A percentile compares a stretch with the other conserved stretches of the same genome.
These are phyloP conservation scores for Hydropsyche tenuis DNA, from an alignment of 1,140 invertebrate genomes.

Conservation along the genomic window DNA sequence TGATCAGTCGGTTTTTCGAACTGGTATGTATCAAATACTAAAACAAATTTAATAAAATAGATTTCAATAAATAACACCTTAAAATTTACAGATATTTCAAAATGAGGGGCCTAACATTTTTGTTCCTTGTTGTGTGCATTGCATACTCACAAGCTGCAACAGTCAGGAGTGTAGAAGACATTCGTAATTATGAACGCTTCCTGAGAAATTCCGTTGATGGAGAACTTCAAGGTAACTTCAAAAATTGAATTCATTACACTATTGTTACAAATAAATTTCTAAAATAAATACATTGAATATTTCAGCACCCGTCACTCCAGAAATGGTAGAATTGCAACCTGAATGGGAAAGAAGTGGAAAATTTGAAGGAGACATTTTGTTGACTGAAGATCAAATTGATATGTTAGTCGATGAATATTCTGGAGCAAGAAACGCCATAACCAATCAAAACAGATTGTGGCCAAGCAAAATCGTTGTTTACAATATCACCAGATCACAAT, in stretches of 20 bases:
- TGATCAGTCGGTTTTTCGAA: background rate
- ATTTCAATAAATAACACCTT: slow-evolving; percentile 36
- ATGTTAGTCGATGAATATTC: slow-evolving; percentile 57
- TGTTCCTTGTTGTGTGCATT: slow-evolving; percentile 9
- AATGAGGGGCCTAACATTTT: background rate
- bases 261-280: background rate
- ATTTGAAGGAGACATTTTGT: slow-evolving; percentile 62
- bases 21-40: background rate
- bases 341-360: slow-evolving; percentile 63
- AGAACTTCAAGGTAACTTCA: slow-evolving; percentile 1
- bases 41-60: background rate
- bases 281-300: background rate
- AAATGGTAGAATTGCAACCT: slow-evolving; percentile 48
- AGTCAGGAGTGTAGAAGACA: background rate
- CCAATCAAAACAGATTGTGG: slow-evolving; percentile 67
- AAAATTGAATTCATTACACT: background rate
- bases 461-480: slow-evolving; percentile 69
- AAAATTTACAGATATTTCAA: background rate
- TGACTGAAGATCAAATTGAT: slow-evolving; percentile 58
- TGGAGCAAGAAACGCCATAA: slow-evolving; percentile 65
- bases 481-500: slow-evolving; percentile 56
- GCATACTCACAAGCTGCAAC: background rate
- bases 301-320: slow-evolving; percentile 38
- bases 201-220: slow-evolving; percentile 36
- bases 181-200: slow-evolving; percentile 14